Evolutionary conservation across 2,888 invertebrate species (phyloP), one percentile per base, ranked within the genome.

Genomic region (Xiphydria camelus): DNA sequence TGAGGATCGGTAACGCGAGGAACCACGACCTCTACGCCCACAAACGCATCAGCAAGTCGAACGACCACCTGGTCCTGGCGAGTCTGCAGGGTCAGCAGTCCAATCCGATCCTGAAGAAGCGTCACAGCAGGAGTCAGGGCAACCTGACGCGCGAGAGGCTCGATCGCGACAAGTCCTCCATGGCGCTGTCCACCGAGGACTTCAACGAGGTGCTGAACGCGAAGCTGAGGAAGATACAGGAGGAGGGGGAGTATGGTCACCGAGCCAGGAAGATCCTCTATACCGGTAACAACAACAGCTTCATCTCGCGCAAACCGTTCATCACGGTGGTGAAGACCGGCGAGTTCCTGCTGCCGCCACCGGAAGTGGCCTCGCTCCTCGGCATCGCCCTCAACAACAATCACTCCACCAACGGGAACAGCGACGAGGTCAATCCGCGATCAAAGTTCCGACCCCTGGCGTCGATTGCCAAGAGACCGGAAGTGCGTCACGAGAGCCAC

Each of bases 241-340:
- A 84, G 48, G 82, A 83, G 55, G 83, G 83, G 33, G 69, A 70
- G 36, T 64, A 63, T 39, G 49, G 50, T 45, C 46, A 50, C 31
- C 46, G 22, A 31, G 51, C 48, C 23, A 29, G 46, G 59, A 33
- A 46, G 21, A 41, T 18, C 44, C 32, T 40, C 10, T 42, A 41
- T 20, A 39, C 35, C 32, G 39, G 43, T 29, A 53, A 37, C 12
- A 21, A 19, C 4, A 45, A 46, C 19, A 34, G 49, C 12, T 49
- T 55, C 35, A 57, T 63, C 41, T 64, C 70, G 1, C 65, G 66
- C 25, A 79, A 78, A 46, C 83, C 89, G 6, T 91, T 91, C 67
- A 84, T 91, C 53, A 90, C 89, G 6, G 90, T 90, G 0, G 91
- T 91, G 31, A 87, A 86, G 59, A 83, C 83, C 39, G 91, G 91